Percentiles rank a stretch among this genome's conserved stretches.
Evolutionary conservation across 1,140 invertebrate species (phyloP).

Genomic region (Cardiocondyla obscurior): DNA sequence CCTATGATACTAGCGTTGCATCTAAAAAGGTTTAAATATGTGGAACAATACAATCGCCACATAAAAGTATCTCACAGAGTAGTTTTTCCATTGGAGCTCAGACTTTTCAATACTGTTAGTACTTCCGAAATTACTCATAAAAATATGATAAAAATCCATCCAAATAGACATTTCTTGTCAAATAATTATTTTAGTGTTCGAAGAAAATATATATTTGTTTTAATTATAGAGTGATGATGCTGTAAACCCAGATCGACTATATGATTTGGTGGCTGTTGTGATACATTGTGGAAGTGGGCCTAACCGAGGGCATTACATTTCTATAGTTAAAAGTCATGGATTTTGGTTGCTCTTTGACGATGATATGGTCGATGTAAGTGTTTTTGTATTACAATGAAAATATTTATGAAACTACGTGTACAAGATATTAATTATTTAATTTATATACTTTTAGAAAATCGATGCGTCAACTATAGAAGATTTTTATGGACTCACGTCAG

Average conservation of each 20-base stretch:
- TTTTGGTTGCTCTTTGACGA: constrained; percentile 99
- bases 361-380: constrained; percentile 98
- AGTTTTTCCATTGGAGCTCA: constrained; percentile 98
- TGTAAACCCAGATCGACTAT: constrained; percentile 97
- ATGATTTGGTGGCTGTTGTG: constrained; percentile 99
- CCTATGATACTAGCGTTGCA: constrained; percentile 99
- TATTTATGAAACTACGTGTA: background rate
- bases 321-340: constrained; percentile 99
- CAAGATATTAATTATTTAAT: background rate
- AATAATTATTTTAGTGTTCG: background rate
- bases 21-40: constrained; percentile 99
- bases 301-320: constrained; percentile 99
- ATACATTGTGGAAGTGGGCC: constrained; percentile 99
- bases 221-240: constrained; percentile 96
- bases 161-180: background rate
- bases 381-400: background rate
- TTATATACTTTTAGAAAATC: constrained; percentile 91
- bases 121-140: background rate
- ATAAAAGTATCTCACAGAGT: constrained; percentile 99
- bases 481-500: constrained; percentile 99
- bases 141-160: background rate
- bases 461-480: constrained; percentile 99
- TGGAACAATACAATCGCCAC: constrained; percentile 99
- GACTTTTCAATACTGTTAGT: constrained; percentile 97
- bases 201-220: background rate